phyloP scores from a whole-genome alignment of 2,797 vertebrate species.

The Falco novaeseelandiae region DNA sequence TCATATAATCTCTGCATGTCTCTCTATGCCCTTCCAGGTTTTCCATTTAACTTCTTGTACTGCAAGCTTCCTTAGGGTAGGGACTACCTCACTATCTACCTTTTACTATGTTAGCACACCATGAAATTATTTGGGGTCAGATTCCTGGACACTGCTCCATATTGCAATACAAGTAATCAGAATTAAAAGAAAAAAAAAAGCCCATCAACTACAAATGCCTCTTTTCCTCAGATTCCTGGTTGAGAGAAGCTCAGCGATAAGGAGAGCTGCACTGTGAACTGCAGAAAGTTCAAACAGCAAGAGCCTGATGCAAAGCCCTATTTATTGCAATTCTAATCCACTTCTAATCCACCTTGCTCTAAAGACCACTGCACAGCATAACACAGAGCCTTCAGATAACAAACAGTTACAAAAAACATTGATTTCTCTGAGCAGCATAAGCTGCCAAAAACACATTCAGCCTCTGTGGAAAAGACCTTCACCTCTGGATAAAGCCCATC shows the following conservation, averaged over 20 bases:
- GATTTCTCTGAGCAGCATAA: constrained; percentile 2
- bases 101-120: not conserved
- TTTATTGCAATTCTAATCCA: constrained; percentile 21
- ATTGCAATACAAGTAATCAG: not conserved
- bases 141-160: not conserved
- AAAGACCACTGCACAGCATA: not conserved
- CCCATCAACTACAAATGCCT: not conserved
- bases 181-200: not conserved
- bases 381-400: constrained; percentile 1
- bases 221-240: not conserved
- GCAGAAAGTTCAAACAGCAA: constrained; percentile 21
- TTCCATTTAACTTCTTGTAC: not conserved
- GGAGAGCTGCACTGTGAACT: not conserved
- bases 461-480: constrained; percentile 51
- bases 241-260: not conserved
- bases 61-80: not conserved
- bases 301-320: not conserved
- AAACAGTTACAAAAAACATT: constrained; percentile 11
- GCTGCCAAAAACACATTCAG: constrained; percentile 26
- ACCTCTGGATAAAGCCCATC: constrained; percentile 15
- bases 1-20: not conserved
- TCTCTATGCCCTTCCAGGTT: not conserved
- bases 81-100: not conserved
- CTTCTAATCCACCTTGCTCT: constrained; percentile 42
- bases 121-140: not conserved